phyloP scores from a whole-genome alignment of 2,797 vertebrate species.

The Sebastes oblongus region DNA sequence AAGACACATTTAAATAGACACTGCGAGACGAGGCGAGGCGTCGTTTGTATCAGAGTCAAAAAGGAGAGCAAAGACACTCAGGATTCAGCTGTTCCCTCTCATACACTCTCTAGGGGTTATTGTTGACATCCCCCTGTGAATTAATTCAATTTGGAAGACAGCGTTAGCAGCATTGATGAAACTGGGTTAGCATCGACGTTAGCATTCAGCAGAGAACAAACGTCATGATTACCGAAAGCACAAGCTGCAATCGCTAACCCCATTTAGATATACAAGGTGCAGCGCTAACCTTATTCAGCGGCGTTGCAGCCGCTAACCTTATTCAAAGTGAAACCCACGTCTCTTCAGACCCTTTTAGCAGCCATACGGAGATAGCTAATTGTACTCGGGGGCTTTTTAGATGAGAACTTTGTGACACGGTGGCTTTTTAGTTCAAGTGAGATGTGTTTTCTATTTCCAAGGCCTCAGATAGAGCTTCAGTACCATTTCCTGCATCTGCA shows the following conservation, averaged over 20 bases:
- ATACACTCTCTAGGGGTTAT: slow-evolving; percentile 63
- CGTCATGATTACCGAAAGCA: slow-evolving; percentile 78
- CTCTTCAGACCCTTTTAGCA: slow-evolving; percentile 42
- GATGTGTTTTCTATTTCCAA: slow-evolving; percentile 31
- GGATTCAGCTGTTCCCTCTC: slow-evolving; percentile 75
- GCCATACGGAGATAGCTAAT: slow-evolving; percentile 39
- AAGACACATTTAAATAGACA: slow-evolving; percentile 47
- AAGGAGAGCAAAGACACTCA: slow-evolving; percentile 51
- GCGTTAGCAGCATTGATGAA: slow-evolving; percentile 70
- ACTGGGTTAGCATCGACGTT: slow-evolving; percentile 76
- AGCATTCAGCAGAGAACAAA: slow-evolving; percentile 82
- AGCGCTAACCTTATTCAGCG: slow-evolving; percentile 62
- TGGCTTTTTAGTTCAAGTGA: slow-evolving; percentile 31
- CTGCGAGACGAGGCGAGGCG: not conserved
- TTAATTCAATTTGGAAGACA: slow-evolving; percentile 77
- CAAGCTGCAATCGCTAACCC: slow-evolving; percentile 62
- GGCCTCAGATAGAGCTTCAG: not conserved
- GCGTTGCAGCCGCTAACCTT: slow-evolving; percentile 46
- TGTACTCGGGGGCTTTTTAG: slow-evolving; percentile 53
- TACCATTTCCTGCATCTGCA: slow-evolving; percentile 47
- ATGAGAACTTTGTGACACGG: slow-evolving; percentile 39
- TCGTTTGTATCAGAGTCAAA: slow-evolving; percentile 59
- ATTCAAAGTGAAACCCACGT: slow-evolving; percentile 54
- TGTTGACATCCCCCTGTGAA: slow-evolving; percentile 76
- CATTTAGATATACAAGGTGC: slow-evolving; percentile 57